These are phyloP conservation scores for Crax fasciolata DNA, from an alignment of 2,797 vertebrate genomes.

Conservation along the genomic window DNA sequence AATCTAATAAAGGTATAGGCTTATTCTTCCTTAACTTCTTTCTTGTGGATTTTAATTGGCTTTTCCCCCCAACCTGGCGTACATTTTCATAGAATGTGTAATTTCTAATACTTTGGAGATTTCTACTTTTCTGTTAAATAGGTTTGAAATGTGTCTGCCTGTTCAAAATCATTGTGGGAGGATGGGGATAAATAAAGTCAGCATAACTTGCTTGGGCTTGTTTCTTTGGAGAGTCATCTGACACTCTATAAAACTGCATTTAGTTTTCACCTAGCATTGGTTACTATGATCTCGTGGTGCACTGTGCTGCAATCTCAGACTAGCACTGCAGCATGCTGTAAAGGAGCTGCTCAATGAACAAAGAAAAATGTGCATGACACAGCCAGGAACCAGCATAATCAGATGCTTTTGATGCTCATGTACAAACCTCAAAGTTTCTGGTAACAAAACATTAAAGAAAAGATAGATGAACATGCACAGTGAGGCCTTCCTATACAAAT, in stretches of 20 bases:
- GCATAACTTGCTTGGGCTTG: background rate
- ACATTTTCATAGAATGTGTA: constrained; percentile 31
- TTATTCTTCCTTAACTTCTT: constrained; percentile 41
- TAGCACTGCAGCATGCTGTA: background rate
- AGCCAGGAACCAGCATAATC: background rate
- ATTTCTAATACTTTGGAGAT: constrained; percentile 41
- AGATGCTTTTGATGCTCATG: background rate
- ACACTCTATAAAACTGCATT: background rate
- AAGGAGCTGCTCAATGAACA: background rate
- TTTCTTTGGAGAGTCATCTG: background rate
- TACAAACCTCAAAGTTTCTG: background rate
- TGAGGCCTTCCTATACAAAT: background rate
- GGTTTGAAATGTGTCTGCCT: background rate
- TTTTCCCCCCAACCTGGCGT: background rate
- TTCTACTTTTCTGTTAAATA: background rate
- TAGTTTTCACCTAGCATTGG: background rate
- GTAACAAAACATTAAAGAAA: background rate
- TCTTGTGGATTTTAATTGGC: constrained; percentile 60
- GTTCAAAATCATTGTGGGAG: background rate
- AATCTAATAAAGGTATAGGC: constrained; percentile 28
- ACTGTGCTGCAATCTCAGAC: background rate
- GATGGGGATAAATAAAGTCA: background rate
- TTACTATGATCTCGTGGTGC: background rate
- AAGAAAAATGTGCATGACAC: background rate
- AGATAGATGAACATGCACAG: background rate